Base-by-base conservation (phyloP, 2,113 vertebrate genomes). In the Melanotaenia duboulayi region DNA sequence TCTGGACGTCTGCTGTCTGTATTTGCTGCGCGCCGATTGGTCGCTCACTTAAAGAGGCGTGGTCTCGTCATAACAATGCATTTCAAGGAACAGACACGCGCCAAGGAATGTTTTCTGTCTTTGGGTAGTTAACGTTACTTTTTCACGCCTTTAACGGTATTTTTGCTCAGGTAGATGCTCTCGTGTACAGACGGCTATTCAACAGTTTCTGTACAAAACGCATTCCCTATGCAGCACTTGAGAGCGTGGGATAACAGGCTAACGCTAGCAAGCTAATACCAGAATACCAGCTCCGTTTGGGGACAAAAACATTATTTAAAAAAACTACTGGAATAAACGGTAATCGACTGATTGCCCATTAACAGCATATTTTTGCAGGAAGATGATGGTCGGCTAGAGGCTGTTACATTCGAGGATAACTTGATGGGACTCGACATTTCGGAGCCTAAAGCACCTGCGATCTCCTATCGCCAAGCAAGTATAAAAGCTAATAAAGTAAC, bases 51-150 rank as follows among this genome's bases (percentile, higher is more conserved):
- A 10, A 42, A 67, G 76, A 50, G 92, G 93, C 90, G 92, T 87
- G 92, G 81, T 12, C 67, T 90, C 12, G 3, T 22, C 79, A 80
- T 67, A 92, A 93, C 92, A 92, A 92, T 91, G 77, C 90, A 82
- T 80, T 88, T 85, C 85, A 71, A 90, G 81, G 80, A 81, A 83
- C 70, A 91, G 78, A 84, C 91, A 92, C 92, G 90, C 91, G 83
- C 90, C 82, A 90, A 78, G 81, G 76, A 93, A 91, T 94, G 92
- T 93, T 92, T 90, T 59, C 23, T 57, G 11, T 74, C 28, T 71
- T 62, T 63, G 44, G 37, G 13, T 58, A 55, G 52, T 35, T 62
- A 78, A 74, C 28, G 65, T 40, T 12, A 10, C 5, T 5, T 23
- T 56, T 55, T 3, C 2, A 1, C 5, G 11, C 14, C 12, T 49